Conservation (phyloP, 2,797 vertebrate species). For the Sarcoramphus papa region DNA sequence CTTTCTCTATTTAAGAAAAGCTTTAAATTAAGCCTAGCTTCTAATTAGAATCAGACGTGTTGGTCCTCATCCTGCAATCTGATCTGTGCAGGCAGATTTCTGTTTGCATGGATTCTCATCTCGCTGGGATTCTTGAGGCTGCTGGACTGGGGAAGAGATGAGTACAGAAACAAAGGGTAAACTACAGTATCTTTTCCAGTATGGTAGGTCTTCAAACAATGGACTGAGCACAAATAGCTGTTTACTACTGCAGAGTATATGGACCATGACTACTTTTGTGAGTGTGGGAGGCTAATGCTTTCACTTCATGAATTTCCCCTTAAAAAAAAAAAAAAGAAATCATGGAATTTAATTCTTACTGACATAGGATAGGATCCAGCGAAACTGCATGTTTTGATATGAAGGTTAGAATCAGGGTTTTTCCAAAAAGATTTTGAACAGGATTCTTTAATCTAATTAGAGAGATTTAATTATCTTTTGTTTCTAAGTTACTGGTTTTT, state of each 20-base stretch:
- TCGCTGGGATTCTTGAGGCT: not conserved
- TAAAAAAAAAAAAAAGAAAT: not conserved
- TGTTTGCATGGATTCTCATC: not conserved
- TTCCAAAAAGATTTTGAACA: not conserved
- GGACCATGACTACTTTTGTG: slow-evolving; percentile 9
- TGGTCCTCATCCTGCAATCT: slow-evolving; percentile 1
- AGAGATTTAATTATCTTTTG: slow-evolving; percentile 9
- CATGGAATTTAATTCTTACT: not conserved
- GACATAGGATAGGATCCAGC: slow-evolving; percentile 1
- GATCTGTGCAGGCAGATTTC: not conserved
- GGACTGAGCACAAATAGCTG: not conserved
- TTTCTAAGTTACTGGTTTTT: slow-evolving; percentile 19
- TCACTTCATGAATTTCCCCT: not conserved
- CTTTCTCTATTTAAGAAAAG: not conserved
- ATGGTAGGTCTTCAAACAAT: not conserved
- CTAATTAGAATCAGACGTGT: not conserved
- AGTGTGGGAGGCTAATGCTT: not conserved
- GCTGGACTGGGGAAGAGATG: not conserved
- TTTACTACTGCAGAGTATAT: not conserved
- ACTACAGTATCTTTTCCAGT: not conserved
- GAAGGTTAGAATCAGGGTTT: slow-evolving; percentile 25
- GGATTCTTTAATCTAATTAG: slow-evolving; percentile 15
- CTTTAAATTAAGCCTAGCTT: not conserved
- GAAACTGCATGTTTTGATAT: not conserved
- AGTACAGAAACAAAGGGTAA: not conserved